Evolutionary conservation across 2,113 vertebrate species (phyloP).

Genomic region (Erpornis zantholeuca): DNA sequence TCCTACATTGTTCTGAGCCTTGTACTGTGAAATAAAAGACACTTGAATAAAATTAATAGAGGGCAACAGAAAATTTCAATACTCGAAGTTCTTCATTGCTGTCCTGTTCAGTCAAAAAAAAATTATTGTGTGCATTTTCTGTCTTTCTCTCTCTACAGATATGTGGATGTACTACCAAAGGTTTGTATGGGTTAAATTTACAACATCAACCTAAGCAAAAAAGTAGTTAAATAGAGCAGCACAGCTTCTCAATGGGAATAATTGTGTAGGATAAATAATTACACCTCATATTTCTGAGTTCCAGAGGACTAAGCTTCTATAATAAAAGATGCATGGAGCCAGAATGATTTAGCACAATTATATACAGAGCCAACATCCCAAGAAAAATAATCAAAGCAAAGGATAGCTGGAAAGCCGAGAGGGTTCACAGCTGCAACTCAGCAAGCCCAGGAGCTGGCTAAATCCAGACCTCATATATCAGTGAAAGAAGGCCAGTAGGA

Average conservation of each 20-base stretch:
- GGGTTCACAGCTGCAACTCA: neutral
- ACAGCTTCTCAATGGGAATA: neutral
- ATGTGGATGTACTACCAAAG: neutral
- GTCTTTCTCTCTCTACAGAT: neutral
- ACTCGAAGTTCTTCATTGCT: neutral
- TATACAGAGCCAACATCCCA: neutral
- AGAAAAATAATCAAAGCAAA: slow-evolving; percentile 12
- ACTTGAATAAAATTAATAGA: neutral
- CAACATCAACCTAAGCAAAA: neutral
- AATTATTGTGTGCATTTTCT: neutral
- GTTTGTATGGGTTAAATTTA: neutral
- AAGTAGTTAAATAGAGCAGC: neutral
- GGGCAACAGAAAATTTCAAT: neutral
- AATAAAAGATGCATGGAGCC: neutral
- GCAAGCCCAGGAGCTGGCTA: neutral
- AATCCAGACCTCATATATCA: slow-evolving; percentile 10
- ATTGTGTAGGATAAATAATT: neutral
- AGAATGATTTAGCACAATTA: slow-evolving; percentile 28
- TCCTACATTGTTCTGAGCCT: neutral
- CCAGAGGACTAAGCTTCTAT: neutral
- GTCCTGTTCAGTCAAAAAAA: neutral
- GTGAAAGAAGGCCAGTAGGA: slow-evolving; percentile 30
- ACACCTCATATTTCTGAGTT: neutral
- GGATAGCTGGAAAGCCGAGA: neutral
- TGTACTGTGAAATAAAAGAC: neutral